Base-by-base conservation (phyloP, 2,797 vertebrate genomes). In the Octomys mimax region DNA sequence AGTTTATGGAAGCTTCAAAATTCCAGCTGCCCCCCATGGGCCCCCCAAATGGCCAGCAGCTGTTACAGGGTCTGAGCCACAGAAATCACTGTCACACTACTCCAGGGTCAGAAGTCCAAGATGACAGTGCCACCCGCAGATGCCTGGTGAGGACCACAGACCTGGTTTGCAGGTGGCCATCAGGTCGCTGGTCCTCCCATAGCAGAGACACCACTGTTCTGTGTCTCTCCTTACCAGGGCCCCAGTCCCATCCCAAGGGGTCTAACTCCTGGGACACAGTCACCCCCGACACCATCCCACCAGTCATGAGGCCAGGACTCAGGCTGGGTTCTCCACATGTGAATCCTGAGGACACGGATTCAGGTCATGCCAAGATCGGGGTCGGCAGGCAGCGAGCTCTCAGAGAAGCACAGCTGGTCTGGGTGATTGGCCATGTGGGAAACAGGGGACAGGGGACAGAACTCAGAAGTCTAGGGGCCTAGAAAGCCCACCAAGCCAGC, bases 361-460 rank as follows among this genome's bases (percentile, higher is more conserved):
- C 42, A 21, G 54, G 46, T 57, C n/a, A 5, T 0, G 54, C 33
- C 12, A 21, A 73, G 57, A 57, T 7, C 52, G 2, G 7, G n/a
- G 24, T 7, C 0, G 0, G 57, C 1, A 14, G 28, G 71, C 36
- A 52, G 42, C 31, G 11, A 64, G 49, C 52, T 10, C 31, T 31
- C 86, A 70, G 49, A 14, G 33, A 39, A 21, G 7, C 33, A 33
- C 16, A 42, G 42, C 79, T 0, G 14, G 80, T 26, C 57, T 0
- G 0, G 3, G 42, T 12, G 49, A 39, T 0, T 0, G 26, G 64
- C 6, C 13, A 6, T 5, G 39, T 52, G 28, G 33, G 66, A 42
- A 42, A 6, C 12, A 3, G 0, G 0, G 64, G 64, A 68, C 6
- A 19, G 33, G 66, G 24, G 54, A 86, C 31, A 24, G 21, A 84